Evolutionary conservation across 2,113 vertebrate species (phyloP).

Genomic region (Monopterus albus): DNA sequence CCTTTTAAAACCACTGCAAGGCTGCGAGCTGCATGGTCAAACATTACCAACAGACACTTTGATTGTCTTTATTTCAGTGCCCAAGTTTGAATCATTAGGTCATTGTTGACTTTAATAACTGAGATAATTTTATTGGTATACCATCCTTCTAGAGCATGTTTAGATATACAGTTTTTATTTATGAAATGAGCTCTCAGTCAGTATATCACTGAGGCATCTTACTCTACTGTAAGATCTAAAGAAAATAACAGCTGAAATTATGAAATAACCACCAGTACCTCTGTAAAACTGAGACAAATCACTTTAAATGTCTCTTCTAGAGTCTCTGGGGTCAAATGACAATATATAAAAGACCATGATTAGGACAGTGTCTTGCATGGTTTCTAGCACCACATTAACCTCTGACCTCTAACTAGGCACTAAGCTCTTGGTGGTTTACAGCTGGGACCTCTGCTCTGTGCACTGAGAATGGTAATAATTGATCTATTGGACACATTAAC

Average conservation of each 20-base stretch:
- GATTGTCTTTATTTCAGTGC: no score
- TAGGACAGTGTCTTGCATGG: conserved; percentile 63
- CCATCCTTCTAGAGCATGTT: not conserved
- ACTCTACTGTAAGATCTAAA: conserved; percentile 1
- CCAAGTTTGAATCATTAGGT: conserved; percentile 2
- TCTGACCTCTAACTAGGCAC: conserved; percentile 64
- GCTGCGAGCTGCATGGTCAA: not conserved
- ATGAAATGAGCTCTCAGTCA: not conserved
- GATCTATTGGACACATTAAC: not conserved
- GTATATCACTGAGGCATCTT: not conserved
- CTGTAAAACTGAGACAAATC: conserved; percentile 56
- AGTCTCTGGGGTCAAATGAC: conserved; percentile 54
- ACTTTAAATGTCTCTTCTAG: conserved; percentile 43
- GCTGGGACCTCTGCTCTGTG: conserved; percentile 36
- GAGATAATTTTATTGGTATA: not conserved
- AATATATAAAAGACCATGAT: conserved; percentile 63
- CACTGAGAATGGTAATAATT: conserved; percentile 8
- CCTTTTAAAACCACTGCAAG: conserved; percentile 3
- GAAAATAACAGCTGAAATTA: conserved; percentile 15
- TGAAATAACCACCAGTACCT: conserved; percentile 35
- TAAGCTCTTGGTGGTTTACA: conserved; percentile 62
- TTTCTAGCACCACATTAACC: conserved; percentile 71
- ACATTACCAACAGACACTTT: conserved; percentile 49
- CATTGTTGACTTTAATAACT: not conserved
- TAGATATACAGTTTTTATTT: not conserved